Conservation (phyloP, 2,113 vertebrate species). For the Ictalurus furcatus region DNA sequence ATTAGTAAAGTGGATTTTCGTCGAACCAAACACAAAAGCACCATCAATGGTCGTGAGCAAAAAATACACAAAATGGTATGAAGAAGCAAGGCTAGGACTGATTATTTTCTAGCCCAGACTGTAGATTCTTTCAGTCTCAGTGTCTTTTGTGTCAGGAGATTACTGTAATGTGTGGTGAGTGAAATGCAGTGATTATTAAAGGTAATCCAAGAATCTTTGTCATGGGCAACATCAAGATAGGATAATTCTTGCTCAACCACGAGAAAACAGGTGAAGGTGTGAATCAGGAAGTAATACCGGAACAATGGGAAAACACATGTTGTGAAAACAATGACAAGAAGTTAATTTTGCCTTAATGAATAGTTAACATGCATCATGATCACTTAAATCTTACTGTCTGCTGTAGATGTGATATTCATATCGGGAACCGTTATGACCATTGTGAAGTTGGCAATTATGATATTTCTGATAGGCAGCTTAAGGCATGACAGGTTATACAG, state of each 20-base stretch:
- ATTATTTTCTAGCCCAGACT: background rate
- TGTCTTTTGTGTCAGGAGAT: background rate
- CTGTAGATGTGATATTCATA: too few species aligned
- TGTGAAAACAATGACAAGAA: background rate
- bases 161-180: background rate
- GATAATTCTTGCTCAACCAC: background rate
- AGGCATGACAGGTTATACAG: background rate
- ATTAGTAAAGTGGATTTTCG: background rate
- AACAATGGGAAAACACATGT: background rate
- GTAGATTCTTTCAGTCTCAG: background rate
- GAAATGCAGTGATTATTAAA: background rate
- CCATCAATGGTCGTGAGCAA: background rate
- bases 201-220: background rate
- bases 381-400: too few species aligned
- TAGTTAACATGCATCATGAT: too few species aligned
- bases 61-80: background rate
- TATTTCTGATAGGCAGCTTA: background rate
- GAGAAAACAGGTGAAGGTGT: background rate
- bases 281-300: background rate
- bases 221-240: background rate
- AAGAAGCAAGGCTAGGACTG: background rate
- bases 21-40: background rate
- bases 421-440: too few species aligned
- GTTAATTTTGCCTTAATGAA: too few species aligned
- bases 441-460: background rate